Evolutionary conservation across 2,888 invertebrate species (phyloP).

Genomic region (Nycteola revayana): DNA sequence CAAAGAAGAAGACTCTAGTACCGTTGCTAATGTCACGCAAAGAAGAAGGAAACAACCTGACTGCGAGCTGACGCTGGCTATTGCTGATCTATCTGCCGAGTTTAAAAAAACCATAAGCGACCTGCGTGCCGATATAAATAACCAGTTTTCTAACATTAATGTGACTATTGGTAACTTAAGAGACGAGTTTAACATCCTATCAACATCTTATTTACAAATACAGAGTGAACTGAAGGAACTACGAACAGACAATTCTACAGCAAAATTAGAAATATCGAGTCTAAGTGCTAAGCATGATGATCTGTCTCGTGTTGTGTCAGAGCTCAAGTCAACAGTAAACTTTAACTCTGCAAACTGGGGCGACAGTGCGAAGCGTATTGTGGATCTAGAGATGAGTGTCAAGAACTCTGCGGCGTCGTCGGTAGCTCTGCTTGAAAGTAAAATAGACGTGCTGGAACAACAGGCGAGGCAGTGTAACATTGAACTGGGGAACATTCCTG

Average conservation of each 20-base stretch:
- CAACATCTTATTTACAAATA: too few relatives aligned
- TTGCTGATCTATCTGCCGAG: not conserved
- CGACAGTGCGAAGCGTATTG: not conserved
- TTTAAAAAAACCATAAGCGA: not conserved
- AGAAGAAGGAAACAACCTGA: constrained; percentile 2
- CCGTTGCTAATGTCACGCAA: too few relatives aligned
- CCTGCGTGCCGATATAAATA: not conserved
- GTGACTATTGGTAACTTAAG: too few relatives aligned
- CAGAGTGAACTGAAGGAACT: not conserved
- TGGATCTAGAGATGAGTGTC: not conserved
- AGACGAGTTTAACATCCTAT: too few relatives aligned
- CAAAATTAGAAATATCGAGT: not conserved
- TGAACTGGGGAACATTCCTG: too few relatives aligned
- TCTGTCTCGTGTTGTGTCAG: not conserved
- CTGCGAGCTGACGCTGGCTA: constrained; percentile 1
- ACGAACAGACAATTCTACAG: not conserved
- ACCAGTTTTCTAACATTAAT: not conserved
- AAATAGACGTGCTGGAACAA: too few relatives aligned
- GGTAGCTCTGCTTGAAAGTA: too few relatives aligned
- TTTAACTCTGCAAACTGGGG: not conserved
- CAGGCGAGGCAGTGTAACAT: too few relatives aligned
- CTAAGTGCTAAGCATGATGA: not conserved
- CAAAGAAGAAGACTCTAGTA: too few relatives aligned
- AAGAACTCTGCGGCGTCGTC: not conserved
- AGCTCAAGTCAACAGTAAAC: not conserved